Percentiles rank a stretch among this genome's conserved stretches.
These are phyloP conservation scores for Hoplodrina blanda DNA, from an alignment of 2,888 invertebrate species.

Conservation along the genomic window DNA sequence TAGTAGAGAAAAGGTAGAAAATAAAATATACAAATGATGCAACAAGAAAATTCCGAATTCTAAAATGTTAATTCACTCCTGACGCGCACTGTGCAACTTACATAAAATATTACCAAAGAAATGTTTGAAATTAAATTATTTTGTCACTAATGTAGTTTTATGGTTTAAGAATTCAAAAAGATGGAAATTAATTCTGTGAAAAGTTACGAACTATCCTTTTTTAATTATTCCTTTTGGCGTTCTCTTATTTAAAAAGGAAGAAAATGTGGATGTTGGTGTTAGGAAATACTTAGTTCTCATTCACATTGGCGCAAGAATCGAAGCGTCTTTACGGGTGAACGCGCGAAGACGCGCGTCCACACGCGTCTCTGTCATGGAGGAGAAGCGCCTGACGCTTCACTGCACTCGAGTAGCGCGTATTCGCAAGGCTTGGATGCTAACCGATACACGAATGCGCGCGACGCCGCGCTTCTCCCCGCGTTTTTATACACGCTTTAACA, in stretches of 20 bases:
- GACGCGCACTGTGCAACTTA: neutral
- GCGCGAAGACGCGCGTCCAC: too few species aligned
- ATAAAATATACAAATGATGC: neutral
- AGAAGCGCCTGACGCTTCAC: too few species aligned
- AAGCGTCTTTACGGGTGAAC: too few species aligned
- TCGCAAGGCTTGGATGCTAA: too few species aligned
- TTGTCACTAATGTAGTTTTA: slow-evolving; percentile 18
- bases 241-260: neutral
- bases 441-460: too few species aligned
- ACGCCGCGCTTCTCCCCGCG: too few species aligned
- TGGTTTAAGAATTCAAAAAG: slow-evolving; percentile 16
- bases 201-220: neutral
- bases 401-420: too few species aligned
- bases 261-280: neutral
- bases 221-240: neutral
- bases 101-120: slow-evolving; percentile 29
- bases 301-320: too few species aligned
- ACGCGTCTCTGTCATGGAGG: too few species aligned
- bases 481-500: too few species aligned
- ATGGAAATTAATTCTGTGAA: slow-evolving; percentile 19
- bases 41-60: neutral
- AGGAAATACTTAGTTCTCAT: neutral
- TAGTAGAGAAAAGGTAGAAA: neutral
- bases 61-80: slow-evolving; percentile 1
- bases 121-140: slow-evolving; percentile 18